Percentiles rank a stretch among this genome's conserved stretches.
Conservation (phyloP, 2,113 vertebrate species). For the Myiozetetes cayanensis region DNA sequence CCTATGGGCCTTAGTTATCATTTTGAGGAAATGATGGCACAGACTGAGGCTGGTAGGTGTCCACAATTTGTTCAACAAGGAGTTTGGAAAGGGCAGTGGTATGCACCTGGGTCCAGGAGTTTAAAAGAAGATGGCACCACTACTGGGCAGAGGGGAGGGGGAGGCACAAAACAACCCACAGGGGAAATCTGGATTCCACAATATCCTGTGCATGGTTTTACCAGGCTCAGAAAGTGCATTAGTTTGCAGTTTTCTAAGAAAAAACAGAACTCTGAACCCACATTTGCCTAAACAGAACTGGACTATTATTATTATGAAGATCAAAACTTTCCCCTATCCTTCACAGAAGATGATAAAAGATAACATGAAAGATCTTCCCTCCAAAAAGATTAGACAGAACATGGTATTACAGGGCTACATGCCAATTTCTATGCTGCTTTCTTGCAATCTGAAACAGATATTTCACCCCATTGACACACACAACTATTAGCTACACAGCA, state of each 20-base stretch:
- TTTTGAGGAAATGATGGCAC: not conserved
- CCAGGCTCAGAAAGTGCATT: not conserved
- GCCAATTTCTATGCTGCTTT: not conserved
- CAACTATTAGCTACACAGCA: not conserved
- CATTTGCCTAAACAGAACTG: not conserved
- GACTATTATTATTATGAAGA: not conserved
- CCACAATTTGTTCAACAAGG: accelerated
- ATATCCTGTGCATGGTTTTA: not conserved
- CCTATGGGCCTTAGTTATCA: not conserved
- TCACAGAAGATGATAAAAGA: not conserved
- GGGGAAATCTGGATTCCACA: not conserved
- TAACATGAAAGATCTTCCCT: not conserved
- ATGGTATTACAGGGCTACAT: not conserved
- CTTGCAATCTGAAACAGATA: not conserved
- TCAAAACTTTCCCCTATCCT: not conserved
- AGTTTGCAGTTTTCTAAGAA: not conserved
- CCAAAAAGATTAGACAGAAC: not conserved
- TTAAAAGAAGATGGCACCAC: not conserved
- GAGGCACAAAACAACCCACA: not conserved
- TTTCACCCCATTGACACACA: not conserved
- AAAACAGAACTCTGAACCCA: not conserved
- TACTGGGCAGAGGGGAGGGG: accelerated
- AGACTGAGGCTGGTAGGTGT: not conserved
- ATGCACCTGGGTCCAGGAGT: not conserved
- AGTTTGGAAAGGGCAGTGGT: not conserved